phyloP scores from a whole-genome alignment of 2,113 vertebrate genomes.

The Erinaceus europaeus region DNA sequence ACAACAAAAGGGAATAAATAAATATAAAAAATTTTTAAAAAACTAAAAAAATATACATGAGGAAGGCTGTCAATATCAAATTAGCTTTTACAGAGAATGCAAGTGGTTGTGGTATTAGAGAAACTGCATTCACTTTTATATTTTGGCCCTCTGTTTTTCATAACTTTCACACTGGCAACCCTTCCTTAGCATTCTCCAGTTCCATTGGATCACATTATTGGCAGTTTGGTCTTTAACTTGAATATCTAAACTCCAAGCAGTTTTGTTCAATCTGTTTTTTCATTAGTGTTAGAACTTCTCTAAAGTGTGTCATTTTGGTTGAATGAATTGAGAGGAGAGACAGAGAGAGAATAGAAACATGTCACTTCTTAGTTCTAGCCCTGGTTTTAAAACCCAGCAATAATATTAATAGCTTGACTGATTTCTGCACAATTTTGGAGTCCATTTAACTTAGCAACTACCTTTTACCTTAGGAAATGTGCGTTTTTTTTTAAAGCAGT shows the following conservation, averaged over 20 bases:
- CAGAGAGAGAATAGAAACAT: neutral
- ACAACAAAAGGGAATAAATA: too few species aligned
- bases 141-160: neutral
- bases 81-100: neutral
- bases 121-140: neutral
- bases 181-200: neutral
- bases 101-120: neutral
- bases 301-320: neutral
- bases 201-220: neutral
- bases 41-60: neutral
- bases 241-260: neutral
- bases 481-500: neutral
- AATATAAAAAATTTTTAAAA: too few species aligned
- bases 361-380: neutral
- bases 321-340: neutral
- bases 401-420: neutral
- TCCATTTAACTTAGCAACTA: neutral
- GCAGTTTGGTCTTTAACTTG: neutral
- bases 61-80: constrained; percentile 4
- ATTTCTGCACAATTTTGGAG: neutral
- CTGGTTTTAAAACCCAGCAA: neutral
- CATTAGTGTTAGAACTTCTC: neutral
- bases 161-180: neutral
- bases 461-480: neutral
- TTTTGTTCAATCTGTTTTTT: neutral